Evolutionary conservation across 1,140 invertebrate genomes (phyloP).

Genomic region (Drosophila asahinai): DNA sequence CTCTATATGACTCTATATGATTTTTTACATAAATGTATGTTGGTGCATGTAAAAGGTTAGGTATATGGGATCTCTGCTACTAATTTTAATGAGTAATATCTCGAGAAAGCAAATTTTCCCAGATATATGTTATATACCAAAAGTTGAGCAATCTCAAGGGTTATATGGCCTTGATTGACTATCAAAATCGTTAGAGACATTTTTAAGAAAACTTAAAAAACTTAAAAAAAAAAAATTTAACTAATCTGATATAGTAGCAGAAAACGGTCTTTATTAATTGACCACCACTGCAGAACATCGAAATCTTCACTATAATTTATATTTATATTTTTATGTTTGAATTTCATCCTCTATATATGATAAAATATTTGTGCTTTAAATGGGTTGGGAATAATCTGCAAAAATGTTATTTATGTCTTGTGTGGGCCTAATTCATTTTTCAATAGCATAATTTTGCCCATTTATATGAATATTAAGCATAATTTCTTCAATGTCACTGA

Average conservation of each 20-base stretch:
- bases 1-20: no score
- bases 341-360: constrained; percentile 2
- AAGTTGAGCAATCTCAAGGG: no score
- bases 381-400: constrained; percentile 6
- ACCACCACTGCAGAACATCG: constrained; percentile 13
- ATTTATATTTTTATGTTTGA: constrained; percentile 15
- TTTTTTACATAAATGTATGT: no score
- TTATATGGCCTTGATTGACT: no score
- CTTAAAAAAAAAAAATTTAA: neutral
- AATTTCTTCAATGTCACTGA: constrained; percentile 4
- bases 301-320: constrained; percentile 7
- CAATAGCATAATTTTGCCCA: constrained; percentile 1
- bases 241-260: neutral
- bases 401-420: constrained; percentile 6
- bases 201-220: no score
- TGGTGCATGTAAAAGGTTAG: no score
- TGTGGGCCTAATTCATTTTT: constrained; percentile 9
- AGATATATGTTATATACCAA: no score
- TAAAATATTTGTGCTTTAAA: constrained; percentile 2
- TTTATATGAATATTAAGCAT: neutral
- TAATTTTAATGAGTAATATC: no score
- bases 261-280: constrained; percentile 8
- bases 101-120: no score
- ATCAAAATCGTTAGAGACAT: no score
- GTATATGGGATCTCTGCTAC: no score